Conservation (phyloP, 2,888 invertebrate genomes). For the Sussaba pulchella region DNA sequence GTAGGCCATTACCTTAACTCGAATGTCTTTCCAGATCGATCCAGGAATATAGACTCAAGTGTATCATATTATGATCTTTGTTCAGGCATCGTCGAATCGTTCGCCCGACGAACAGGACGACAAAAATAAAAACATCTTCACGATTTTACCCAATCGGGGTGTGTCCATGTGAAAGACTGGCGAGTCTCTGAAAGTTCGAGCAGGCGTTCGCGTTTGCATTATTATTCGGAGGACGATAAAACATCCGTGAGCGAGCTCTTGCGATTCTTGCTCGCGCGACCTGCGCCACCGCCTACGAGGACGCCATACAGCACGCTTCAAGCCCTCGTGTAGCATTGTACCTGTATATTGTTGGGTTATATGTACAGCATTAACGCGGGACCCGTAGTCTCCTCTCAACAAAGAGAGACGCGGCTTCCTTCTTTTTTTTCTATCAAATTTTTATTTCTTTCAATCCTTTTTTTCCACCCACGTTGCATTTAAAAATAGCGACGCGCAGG, state of each 20-base stretch:
- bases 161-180: conserved; percentile 54
- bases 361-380: conserved; percentile 53
- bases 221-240: conserved; percentile 68
- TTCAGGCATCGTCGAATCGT: too few species aligned
- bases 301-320: conserved; percentile 54
- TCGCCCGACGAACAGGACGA: neutral
- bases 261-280: conserved; percentile 56
- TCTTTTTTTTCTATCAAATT: too few species aligned
- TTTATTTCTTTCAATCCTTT: conserved; percentile 68
- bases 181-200: conserved; percentile 58
- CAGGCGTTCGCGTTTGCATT: conserved; percentile 61
- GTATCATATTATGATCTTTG: too few species aligned
- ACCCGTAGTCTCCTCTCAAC: conserved; percentile 65
- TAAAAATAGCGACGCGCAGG: conserved; percentile 74
- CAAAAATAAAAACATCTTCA: conserved; percentile 28
- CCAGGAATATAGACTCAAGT: too few species aligned
- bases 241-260: conserved; percentile 59
- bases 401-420: conserved; percentile 68
- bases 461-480: conserved; percentile 72
- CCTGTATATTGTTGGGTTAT: conserved; percentile 36
- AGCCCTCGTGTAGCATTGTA: conserved; percentile 58
- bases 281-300: conserved; percentile 66
- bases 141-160: conserved; percentile 59
- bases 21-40: too few species aligned
- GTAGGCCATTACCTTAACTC: too few species aligned